Base-by-base conservation (phyloP, 2,113 vertebrate species). In the Hydrolagus affinis region DNA sequence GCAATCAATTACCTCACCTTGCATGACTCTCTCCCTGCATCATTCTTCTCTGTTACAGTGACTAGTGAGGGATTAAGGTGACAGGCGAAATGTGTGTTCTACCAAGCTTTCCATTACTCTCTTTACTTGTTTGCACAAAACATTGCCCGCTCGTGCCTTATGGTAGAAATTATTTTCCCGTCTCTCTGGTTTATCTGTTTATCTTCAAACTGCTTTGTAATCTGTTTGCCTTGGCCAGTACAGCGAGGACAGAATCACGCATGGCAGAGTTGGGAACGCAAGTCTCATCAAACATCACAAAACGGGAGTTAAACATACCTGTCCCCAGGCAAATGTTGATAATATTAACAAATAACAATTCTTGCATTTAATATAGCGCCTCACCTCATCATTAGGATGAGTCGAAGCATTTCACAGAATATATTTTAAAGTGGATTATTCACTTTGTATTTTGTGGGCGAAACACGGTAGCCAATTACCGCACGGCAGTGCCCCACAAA, bases 31-130 rank as follows among this genome's bases (percentile, higher is more conserved):
- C 62, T 83, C 60, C 12, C 25, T 60, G 19, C 32, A 32, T 83
- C 66, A 83, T 32, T 83, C 78, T 32, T 25, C 25, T 83, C 62
- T 17, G 19, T 28, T 83, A 62, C 78, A 66, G 78, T 66, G 66
- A 30, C 60, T 83, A 25, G 62, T 68, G 78, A 64, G 21, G 17
- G 78, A 68, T 83, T 83, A 83, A 83, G 66, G 21, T 83, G 78
- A 83, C 78, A 83, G 66, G 78, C 23, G 11, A 68, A 25, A 66
- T 83, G 78, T 83, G 78, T 83, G 78, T 83, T 83, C 78, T 83
- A 60, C 21, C 32, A 4, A 62, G 3, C 25, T 28, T 83, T 83
- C 78, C 62, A 83, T 83, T 83, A 66, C 64, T 83, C 78, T 83
- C 78, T 14, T 25, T 83, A 17, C 9, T 83, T 66, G 78, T 83